phyloP scores from a whole-genome alignment of 1,140 invertebrate genomes.

The Saccostrea echinata region DNA sequence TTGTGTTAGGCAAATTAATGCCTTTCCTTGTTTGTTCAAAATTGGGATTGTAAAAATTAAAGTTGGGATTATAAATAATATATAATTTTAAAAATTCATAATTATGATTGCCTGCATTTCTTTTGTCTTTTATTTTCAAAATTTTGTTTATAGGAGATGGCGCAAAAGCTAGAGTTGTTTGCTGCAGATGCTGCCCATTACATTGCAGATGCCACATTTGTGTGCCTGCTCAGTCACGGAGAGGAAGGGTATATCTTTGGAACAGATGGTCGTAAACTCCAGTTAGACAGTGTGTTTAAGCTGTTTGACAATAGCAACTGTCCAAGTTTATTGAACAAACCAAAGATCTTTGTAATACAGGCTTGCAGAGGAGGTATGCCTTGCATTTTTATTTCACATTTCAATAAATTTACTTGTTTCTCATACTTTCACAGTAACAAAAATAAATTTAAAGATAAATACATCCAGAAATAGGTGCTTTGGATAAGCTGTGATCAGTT shows the following conservation, averaged over 20 bases:
- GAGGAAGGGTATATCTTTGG: slow-evolving; percentile 76
- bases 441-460: too few relatives aligned
- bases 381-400: neutral
- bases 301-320: slow-evolving; percentile 76
- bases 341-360: slow-evolving; percentile 78
- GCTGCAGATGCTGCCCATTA: slow-evolving; percentile 62
- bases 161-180: slow-evolving; percentile 70
- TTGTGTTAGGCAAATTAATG: neutral
- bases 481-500: too few relatives aligned
- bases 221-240: slow-evolving; percentile 76
- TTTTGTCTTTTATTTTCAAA: neutral
- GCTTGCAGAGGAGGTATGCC: slow-evolving; percentile 77
- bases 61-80: neutral
- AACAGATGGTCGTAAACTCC: slow-evolving; percentile 73
- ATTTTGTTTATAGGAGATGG: slow-evolving; percentile 68
- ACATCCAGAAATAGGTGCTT: too few relatives aligned
- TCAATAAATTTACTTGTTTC: too few relatives aligned
- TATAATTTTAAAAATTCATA: neutral
- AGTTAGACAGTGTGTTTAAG: slow-evolving; percentile 70
- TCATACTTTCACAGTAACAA: too few relatives aligned
- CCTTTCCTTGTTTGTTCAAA: neutral
- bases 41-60: neutral
- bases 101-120: neutral
- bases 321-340: slow-evolving; percentile 71
- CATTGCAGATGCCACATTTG: slow-evolving; percentile 66